Conservation (phyloP, 2,113 vertebrate genomes). For the Callocephalon fimbriatum region DNA sequence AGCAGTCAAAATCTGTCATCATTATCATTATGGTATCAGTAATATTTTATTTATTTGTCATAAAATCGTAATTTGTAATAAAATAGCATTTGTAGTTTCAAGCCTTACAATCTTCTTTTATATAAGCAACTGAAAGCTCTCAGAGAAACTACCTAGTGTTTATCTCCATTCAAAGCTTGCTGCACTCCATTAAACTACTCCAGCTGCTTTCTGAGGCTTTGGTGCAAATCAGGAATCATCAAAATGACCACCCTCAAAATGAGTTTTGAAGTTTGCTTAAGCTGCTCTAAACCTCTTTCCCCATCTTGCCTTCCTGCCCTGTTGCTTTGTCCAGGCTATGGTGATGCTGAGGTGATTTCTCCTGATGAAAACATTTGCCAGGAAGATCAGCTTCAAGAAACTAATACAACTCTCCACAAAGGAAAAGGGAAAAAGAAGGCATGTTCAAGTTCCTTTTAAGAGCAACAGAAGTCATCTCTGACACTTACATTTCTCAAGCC, state of each 20-base stretch:
- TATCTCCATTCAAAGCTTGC: neutral
- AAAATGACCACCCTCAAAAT: neutral
- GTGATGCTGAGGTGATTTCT: neutral
- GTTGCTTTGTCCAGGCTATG: neutral
- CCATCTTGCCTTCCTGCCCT: neutral
- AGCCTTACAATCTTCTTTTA: neutral
- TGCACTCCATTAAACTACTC: neutral
- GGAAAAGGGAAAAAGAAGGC: neutral
- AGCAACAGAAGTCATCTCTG: neutral
- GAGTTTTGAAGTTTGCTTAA: neutral
- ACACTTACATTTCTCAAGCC: neutral
- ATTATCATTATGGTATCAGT: neutral
- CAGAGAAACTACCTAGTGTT: neutral
- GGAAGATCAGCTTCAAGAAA: neutral
- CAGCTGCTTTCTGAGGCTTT: neutral
- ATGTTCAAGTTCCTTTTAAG: neutral
- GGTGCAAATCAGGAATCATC: neutral
- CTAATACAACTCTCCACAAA: neutral
- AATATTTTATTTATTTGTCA: neutral
- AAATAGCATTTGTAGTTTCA: neutral
- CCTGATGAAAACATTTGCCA: neutral
- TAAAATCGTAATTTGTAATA: neutral
- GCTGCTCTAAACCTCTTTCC: neutral
- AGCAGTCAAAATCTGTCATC: neutral
- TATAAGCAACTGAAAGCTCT: neutral